These are phyloP conservation scores for Sphaerophoria rueppellii DNA, from an alignment of 2,888 invertebrate species.

Conservation along the genomic window DNA sequence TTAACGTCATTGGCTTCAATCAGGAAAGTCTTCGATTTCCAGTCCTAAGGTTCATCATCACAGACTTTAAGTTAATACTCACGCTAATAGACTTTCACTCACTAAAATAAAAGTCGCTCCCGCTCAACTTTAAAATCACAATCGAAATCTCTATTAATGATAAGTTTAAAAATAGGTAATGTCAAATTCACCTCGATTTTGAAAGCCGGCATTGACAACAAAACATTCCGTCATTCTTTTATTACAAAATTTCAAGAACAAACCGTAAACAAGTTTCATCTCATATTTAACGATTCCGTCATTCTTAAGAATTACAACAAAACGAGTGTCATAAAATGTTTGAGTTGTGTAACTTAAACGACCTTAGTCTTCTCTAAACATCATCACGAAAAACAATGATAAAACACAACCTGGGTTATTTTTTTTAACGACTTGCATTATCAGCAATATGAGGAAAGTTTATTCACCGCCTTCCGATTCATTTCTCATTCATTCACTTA, in stretches of 20 bases:
- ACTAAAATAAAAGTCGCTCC: too few species aligned
- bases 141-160: too few species aligned
- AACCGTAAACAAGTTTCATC: neutral
- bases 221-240: too few species aligned
- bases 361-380: neutral
- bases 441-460: constrained; percentile 29
- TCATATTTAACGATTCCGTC: neutral
- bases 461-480: constrained; percentile 17
- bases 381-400: neutral
- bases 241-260: too few species aligned
- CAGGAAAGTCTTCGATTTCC: too few species aligned
- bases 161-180: too few species aligned
- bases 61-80: too few species aligned
- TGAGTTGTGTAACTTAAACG: constrained; percentile 1
- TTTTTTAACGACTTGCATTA: constrained; percentile 7
- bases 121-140: too few species aligned
- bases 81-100: too few species aligned
- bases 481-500: neutral
- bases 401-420: neutral
- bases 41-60: too few species aligned
- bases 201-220: neutral
- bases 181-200: too few species aligned
- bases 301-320: neutral
- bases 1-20: too few species aligned
- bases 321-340: neutral